Evolutionary conservation across 2,888 invertebrate genomes (phyloP), one percentile per base, ranked within the genome.

Genomic region (Allolobophora icterica): DNA sequence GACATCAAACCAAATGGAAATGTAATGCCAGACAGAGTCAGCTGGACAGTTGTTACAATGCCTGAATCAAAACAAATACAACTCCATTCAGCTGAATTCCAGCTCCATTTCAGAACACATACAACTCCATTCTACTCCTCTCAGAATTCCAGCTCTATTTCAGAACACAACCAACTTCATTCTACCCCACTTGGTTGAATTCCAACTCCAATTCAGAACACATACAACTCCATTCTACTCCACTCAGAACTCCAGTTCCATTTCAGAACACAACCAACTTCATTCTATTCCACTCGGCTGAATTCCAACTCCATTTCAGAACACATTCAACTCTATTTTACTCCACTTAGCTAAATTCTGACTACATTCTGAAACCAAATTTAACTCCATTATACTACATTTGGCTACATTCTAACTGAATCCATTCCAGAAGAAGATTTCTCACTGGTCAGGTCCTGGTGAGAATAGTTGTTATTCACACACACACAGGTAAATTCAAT

Each of bases 1-100:
- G 45, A 40, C n/a, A n/a, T 87, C n/a, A 38, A 90, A 87, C 40
- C 52, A 90, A 87, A 33, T 35, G 84, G 33, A 84, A 83, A 87
- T 2, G 89, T 33, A 19, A 84, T 89, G 1, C 42, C 84, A 34
- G 40, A 52, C 83, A 92, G 91, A 30, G 42, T 84, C 33, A 92
- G 34, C 90, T 91, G 91, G 17, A 91, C 90, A 30, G 91, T 92
- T 35, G 83, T 92, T 33, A 90, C 38, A 21, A 90, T 92, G 0
- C 90, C 91, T 92, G 91, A 83, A 91, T 71, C 33, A 90, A 91
- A 34, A 89, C 89, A 91, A 38, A 58, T 33, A 8, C 34, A 87
- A 71, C 90, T 38, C n/a, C n/a, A n/a, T n/a, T n/a, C n/a, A n/a
- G n/a, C n/a, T n/a, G n/a, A n/a, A n/a, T n/a, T n/a, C n/a, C n/a